phyloP scores from a whole-genome alignment of 2,888 invertebrate genomes.

The Tupiocoris notatus region DNA sequence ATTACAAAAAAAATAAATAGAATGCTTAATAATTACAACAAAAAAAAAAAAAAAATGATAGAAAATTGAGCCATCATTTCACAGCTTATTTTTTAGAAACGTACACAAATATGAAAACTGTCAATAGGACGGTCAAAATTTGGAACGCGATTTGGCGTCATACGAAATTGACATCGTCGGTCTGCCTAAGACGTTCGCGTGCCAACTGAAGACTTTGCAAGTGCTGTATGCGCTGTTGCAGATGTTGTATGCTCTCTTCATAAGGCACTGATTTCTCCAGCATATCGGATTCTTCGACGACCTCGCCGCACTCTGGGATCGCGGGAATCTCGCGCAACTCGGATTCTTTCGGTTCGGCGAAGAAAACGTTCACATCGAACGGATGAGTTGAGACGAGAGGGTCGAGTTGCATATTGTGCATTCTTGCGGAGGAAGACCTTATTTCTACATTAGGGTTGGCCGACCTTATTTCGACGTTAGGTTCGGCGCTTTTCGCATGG shows the following conservation, averaged over 20 bases:
- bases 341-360: neutral
- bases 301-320: neutral
- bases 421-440: neutral
- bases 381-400: no score
- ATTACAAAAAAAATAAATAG: no score
- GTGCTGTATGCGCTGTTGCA: constrained; percentile 14
- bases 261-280: neutral
- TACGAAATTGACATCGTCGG: constrained; percentile 3
- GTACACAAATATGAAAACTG: neutral
- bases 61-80: no score
- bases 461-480: no score
- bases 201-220: constrained; percentile 15
- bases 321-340: neutral
- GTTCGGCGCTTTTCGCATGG: neutral
- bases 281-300: neutral
- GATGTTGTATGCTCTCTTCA: neutral
- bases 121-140: neutral
- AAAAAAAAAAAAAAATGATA: no score
- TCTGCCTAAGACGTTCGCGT: neutral
- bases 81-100: no score
- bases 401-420: neutral
- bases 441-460: neutral
- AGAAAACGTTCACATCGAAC: constrained; percentile 15
- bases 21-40: no score
- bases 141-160: neutral